Evolutionary conservation across 2,113 vertebrate genomes (phyloP), one percentile per base, ranked within the genome.

Genomic region (Pelecanoides urinatrix): DNA sequence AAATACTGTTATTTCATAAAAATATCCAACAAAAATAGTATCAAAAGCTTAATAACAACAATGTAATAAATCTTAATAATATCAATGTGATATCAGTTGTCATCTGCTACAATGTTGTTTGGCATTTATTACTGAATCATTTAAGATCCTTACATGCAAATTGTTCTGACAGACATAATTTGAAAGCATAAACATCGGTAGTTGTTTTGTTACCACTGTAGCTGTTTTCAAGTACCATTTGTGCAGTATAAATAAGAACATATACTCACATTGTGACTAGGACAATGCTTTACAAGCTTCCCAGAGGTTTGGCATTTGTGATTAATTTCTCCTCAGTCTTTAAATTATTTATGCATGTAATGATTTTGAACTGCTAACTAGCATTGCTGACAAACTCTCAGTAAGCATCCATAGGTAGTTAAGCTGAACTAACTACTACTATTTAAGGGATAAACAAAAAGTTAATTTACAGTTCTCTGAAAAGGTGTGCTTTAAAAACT

Each of bases 141-240:
- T 96, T 91, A 92, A 81, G 61, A 84, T 75, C 52, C 65, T 62
- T 68, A 74, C 42, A 78, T 71, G 68, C 52, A 96, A 92, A 67
- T 78, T 88, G 70, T 86, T 96, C 80, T 71, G 62, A 59, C 61
- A 92, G 91, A 92, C 66, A 59, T 78, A 73, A 93, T 89, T 62
- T n/a, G 76, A 86, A 96, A 96, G 73, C 50, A 86, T 52, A 95
- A 90, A 92, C 47, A 88, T 55, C 92, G 78, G 55, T 66, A 94
- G 71, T 85, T 82, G 66, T 75, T 91, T 88, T 90, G 36, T 89
- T 88, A 72, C 77, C 84, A 53, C 49, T 84, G 67, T 78, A 86
- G 71, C 63, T 94, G 45, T 88, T 93, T 92, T 73, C 71, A 75
- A 92, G 61, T 70, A 68, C 38, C 72, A 70, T 61, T 86, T 90